Base-by-base conservation (phyloP, 2,888 invertebrate genomes). In the Heliothis peltigera region DNA sequence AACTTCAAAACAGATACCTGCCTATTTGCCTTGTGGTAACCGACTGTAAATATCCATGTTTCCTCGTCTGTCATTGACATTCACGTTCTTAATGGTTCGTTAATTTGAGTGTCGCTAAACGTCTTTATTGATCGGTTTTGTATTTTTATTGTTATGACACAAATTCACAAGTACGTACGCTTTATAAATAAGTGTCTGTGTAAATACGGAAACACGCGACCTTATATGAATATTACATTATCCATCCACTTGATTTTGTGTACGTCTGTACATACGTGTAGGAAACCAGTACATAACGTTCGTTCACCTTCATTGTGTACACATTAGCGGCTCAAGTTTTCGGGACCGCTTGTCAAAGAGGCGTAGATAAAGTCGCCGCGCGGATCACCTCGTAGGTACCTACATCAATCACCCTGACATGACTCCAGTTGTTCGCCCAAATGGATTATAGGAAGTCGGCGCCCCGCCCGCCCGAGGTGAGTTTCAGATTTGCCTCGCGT, bases 391-490 rank as follows among this genome's bases (percentile, higher is more conserved):
- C 80, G 86, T 87, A 84, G 82, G 83, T 84, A 86, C 87, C 87
- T 88, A 90, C 93, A 94, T 94, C 94, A 94, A 94, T 94, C 94
- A 94, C 90, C 83, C 85, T 91, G 92, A 94, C 94, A 91, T 91
- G 92, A 92, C 91, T 92, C 86, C 90, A 91, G 93, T 92, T 92
- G 92, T 92, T 92, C 91, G 89, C 89, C 91, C 90, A 91, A 94
- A 94, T 94, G 93, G 94, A 94, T 94, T 94, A 94, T 93, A 91
- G 92, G 90, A 91, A 92, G 92, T 89, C 87, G 83, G 82, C 84
- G 86, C 89, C 91, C 85, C 87, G 76, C 87, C 85, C 85, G 82
- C 75, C 75, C 67, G 80, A 90, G 88, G 89, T 91, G 91, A 91
- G 88, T 90, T 82, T 90, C 91, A 89, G 90, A 92, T 93, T 93